phyloP scores from a whole-genome alignment of 2,797 vertebrate species.

The Poliocrania exsul region DNA sequence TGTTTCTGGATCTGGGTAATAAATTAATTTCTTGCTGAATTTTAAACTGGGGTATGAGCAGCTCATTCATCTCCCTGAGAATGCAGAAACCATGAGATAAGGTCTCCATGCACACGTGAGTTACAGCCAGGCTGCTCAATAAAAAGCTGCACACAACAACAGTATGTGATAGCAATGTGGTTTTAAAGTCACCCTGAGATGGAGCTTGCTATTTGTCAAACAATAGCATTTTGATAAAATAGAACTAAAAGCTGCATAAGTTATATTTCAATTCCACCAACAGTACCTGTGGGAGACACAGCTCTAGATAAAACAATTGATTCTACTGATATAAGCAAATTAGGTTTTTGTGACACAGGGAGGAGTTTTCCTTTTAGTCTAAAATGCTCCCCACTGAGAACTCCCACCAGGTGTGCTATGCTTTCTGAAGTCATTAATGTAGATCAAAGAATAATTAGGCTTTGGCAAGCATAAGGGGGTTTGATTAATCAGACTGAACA shows the following conservation, averaged over 20 bases:
- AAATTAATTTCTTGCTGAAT: conserved; percentile 9
- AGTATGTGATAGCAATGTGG: background rate
- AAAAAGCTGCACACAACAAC: background rate
- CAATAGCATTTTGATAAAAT: background rate
- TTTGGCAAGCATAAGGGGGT: conserved; percentile 53
- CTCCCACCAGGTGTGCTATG: conserved; percentile 59
- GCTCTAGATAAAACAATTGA: conserved; percentile 20
- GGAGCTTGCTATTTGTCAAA: conserved; percentile 1
- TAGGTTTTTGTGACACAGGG: conserved; percentile 37
- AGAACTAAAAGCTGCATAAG: background rate
- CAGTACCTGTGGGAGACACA: conserved; percentile 8
- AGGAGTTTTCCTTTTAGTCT: conserved; percentile 39
- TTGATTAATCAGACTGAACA: conserved; percentile 64
- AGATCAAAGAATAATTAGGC: conserved; percentile 69
- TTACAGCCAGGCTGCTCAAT: background rate
- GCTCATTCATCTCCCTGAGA: background rate
- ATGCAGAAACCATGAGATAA: background rate
- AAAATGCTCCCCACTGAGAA: conserved; percentile 4
- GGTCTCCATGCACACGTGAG: background rate
- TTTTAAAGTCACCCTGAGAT: conserved; percentile 10
- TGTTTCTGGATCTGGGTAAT: background rate
- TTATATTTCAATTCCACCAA: background rate
- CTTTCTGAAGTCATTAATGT: conserved; percentile 68
- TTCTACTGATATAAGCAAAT: conserved; percentile 56
- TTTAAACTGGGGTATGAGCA: background rate